Evolutionary conservation across 1,140 invertebrate species (phyloP), one percentile per base, ranked within the genome.

Genomic region (Drosophila setifemur): DNA sequence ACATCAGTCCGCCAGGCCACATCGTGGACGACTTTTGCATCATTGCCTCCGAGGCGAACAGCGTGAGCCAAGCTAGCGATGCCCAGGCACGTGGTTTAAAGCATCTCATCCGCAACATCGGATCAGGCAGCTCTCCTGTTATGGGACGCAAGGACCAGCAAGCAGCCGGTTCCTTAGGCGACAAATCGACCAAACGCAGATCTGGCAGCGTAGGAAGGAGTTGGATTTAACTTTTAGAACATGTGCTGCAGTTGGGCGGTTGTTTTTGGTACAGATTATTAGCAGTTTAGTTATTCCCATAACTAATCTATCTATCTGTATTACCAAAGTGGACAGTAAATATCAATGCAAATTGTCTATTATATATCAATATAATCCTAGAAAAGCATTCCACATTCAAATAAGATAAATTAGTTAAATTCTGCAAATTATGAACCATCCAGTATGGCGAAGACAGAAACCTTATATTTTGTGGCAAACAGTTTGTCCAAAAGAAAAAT

Each of bases 1-100:
- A 93, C 42, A 92, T 93, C 9, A 93, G 93, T 45, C 93, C 95
- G 3, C 94, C 96, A 2, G 81, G 93, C 8, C 96, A 96, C 42
- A 91, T 98, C 8, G 95, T 97, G 83, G 97, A 98, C 91, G 97
- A 98, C 89, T 98, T 98, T 91, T 97, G 96, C 88, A 96, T 96
- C 18, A 96, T 97, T 75, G 96, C 96, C 23, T 94, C 96, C 89
- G 96, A 94, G 92, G 90, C 81, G 29, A 87, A 91, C 14, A 82
- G 70, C 18, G 68, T 90, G 3, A 50, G 66, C 0, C 83, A 88
- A 39, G 83, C 82, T 1, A 86, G 87, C n/a, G 93, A 94, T 42
- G 92, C 90, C 39, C 93, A 94, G 88, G 93, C 94, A 0, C 94
- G 94, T 78, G 95, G 95, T 0, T 90, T 97, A 1, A 94, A 95